These are phyloP conservation scores for Electrophaes corylata DNA, from an alignment of 2,888 invertebrate genomes.

Conservation along the genomic window DNA sequence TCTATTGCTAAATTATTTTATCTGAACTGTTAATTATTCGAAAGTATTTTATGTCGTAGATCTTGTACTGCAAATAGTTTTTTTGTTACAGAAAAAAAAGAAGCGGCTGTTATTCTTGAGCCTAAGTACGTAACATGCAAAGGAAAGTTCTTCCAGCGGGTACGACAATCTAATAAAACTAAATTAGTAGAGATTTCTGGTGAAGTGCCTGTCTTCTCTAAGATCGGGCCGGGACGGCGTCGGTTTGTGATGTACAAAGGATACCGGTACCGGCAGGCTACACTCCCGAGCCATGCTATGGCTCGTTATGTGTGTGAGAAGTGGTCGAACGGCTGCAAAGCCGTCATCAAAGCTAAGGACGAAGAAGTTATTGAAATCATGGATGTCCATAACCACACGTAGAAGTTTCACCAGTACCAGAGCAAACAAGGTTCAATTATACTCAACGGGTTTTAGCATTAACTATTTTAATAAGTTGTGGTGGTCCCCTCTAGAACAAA, in stretches of 20 bases:
- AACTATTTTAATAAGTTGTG: too few species aligned
- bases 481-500: too few species aligned
- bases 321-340: conserved; percentile 33
- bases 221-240: not conserved
- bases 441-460: not conserved
- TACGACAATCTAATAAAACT: not conserved
- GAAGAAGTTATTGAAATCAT: conserved; percentile 11
- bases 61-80: not conserved
- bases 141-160: conserved; percentile 8
- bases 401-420: not conserved
- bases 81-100: not conserved
- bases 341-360: conserved; percentile 4
- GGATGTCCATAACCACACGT: conserved; percentile 14
- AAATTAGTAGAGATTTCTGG: not conserved
- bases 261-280: conserved; percentile 8
- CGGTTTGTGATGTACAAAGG: conserved; percentile 8
- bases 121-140: conserved; percentile 9
- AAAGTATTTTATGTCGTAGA: not conserved
- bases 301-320: conserved; percentile 39
- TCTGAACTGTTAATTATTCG: too few species aligned
- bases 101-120: not conserved
- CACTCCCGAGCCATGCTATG: not conserved
- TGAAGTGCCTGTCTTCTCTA: conserved; percentile 6
- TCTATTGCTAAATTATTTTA: too few species aligned
- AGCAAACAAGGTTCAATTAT: not conserved